Base-by-base conservation (phyloP, 2,797 vertebrate species). In the Austrolebias charrua region DNA sequence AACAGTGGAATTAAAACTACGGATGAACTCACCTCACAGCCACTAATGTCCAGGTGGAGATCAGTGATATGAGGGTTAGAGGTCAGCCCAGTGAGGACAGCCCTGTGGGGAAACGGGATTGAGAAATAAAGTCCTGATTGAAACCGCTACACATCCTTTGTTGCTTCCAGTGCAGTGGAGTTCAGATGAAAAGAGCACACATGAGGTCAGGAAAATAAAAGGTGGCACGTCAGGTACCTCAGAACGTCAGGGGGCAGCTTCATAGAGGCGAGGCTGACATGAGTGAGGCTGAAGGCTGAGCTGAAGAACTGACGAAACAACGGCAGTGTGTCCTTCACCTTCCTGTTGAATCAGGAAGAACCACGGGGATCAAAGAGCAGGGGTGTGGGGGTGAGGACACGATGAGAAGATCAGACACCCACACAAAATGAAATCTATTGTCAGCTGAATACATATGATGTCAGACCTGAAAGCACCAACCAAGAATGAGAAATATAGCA, bases 301-400 rank as follows among this genome's bases (percentile, higher is more conserved):
- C 92, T 94, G 87, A 95, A 95, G 83, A 95, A 96, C 82, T 95
- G 94, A 64, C 94, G 94, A 75, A 95, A 93, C 62, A 92, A 80
- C 0, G 93, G 93, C 16, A 93, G 88, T n/a, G 92, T 87, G 70
- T 94, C 94, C 73, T 94, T 93, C 74, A 91, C 91, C 80, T 93
- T 94, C 80, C 94, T 95, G 71, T 40, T 43, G 53, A 55, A 55
- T 53, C 9, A 12, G 42, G 44, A 33, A 16, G 60, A 40, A 48
- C 16, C 3, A 66, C 19, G 48, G n/a, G 40, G 42, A 75, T 67
- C 29, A 71, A 72, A 73, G 44, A 62, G 20, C 18, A n/a, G 50
- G 14, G 58, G 51, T 6, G 15, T 2, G 44, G 24, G 55, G 20
- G 46, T 44, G 40, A 64, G 47, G 24, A 38, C 10, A 38, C 10